Conservation (phyloP, 1,140 invertebrate species). For the Geopemphigus sp. region DNA sequence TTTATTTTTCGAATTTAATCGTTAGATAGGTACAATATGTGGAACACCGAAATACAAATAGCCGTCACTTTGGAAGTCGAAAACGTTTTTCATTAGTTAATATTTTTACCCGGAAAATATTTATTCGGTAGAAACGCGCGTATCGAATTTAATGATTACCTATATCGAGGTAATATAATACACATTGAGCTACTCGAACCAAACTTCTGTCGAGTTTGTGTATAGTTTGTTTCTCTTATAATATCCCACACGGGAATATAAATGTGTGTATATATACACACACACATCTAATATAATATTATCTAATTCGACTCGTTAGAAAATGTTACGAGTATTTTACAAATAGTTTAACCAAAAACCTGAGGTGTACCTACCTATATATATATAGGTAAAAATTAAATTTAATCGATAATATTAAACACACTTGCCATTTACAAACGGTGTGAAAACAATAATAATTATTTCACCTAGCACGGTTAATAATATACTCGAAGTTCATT, state of each 20-base stretch:
- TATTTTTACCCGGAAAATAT: too few relatives aligned
- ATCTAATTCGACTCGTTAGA: not conserved
- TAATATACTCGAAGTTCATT: not conserved
- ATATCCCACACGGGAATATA: not conserved
- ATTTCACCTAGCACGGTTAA: not conserved
- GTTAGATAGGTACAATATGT: too few relatives aligned
- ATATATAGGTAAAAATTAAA: not conserved
- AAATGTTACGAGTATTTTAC: not conserved
- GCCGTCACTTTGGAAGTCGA: too few relatives aligned
- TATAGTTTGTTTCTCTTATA: not conserved
- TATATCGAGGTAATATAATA: not conserved
- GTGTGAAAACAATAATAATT: not conserved
- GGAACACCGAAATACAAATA: too few relatives aligned
- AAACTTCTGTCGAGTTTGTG: constrained; percentile 8
- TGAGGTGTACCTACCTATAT: too few relatives aligned
- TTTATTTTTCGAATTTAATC: too few relatives aligned
- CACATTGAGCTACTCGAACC: constrained; percentile 33
- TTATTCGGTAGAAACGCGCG: not conserved
- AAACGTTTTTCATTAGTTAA: too few relatives aligned
- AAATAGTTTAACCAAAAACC: too few relatives aligned
- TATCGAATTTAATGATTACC: constrained; percentile 6
- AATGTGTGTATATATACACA: too few relatives aligned
- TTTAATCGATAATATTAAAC: not conserved
- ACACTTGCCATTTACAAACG: not conserved
- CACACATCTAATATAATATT: too few relatives aligned